Evolutionary conservation across 2,888 invertebrate genomes (phyloP).

Genomic region (Ischnus inquisitorius): DNA sequence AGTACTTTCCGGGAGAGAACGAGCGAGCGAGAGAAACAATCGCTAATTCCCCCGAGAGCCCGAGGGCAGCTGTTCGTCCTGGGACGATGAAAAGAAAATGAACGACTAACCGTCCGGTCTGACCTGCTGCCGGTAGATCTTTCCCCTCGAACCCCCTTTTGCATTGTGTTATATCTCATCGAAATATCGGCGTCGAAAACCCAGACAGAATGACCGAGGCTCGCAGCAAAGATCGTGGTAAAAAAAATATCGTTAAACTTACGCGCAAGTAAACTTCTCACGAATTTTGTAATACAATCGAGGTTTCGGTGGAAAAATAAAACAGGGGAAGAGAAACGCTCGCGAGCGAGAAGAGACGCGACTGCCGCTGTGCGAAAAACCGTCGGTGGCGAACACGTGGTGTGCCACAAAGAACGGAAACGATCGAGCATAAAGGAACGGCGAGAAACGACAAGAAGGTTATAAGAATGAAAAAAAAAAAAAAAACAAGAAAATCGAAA

Average conservation of each 20-base stretch:
- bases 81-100: slow-evolving; percentile 59
- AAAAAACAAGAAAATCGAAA: neutral
- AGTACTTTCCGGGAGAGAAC: neutral
- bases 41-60: slow-evolving; percentile 64
- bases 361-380: neutral
- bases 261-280: neutral
- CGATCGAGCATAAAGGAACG: neutral
- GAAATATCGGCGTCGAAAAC: neutral
- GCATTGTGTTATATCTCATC: slow-evolving; percentile 14
- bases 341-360: neutral
- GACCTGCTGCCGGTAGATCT: slow-evolving; percentile 41
- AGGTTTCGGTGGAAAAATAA: too few relatives aligned
- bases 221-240: neutral
- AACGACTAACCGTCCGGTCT: slow-evolving; percentile 62
- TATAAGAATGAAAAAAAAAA: slow-evolving; percentile 26
- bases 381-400: neutral
- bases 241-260: neutral
- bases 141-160: slow-evolving; percentile 37
- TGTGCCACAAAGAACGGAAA: neutral
- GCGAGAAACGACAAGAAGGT: slow-evolving; percentile 11
- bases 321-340: too few relatives aligned
- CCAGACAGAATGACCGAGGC: neutral
- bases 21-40: slow-evolving; percentile 30
- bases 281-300: too few relatives aligned
- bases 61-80: slow-evolving; percentile 69